Evolutionary conservation across 2,888 invertebrate genomes (phyloP).

Genomic region (Drosophila rubida): DNA sequence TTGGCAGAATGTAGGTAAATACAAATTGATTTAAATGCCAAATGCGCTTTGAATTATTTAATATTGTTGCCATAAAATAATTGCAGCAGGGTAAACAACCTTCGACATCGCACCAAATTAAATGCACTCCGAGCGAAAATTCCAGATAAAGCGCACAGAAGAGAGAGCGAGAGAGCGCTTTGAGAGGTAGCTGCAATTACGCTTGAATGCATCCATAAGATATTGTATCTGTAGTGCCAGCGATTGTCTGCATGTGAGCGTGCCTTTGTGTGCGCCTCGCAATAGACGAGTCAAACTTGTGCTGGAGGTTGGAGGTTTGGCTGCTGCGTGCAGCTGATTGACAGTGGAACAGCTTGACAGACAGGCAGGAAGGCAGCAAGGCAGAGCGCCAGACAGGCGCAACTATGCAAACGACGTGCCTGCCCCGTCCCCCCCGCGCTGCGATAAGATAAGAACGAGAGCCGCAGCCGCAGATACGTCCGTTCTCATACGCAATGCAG

Average conservation of each 20-base stretch:
- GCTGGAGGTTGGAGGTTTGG: constrained; percentile 20
- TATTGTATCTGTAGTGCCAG: constrained; percentile 67
- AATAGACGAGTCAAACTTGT: constrained; percentile 52
- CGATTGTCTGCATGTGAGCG: constrained; percentile 36
- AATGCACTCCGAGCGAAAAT: constrained; percentile 38
- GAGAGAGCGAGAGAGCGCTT: constrained; percentile 14
- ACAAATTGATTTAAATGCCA: not conserved
- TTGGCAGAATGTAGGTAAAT: not conserved
- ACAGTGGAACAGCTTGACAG: constrained; percentile 58
- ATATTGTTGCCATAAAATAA: not conserved
- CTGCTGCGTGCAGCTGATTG: constrained; percentile 48
- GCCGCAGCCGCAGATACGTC: constrained; percentile 46
- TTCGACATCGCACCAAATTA: constrained; percentile 32
- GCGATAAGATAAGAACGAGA: constrained; percentile 64
- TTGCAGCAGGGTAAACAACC: constrained; percentile 37
- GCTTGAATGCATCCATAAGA: constrained; percentile 76
- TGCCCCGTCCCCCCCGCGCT: constrained; percentile 11
- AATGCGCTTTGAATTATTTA: not conserved
- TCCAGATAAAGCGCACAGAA: constrained; percentile 25
- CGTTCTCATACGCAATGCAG: constrained; percentile 29
- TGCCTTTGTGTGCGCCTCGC: constrained; percentile 23
- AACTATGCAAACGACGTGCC: constrained; percentile 53
- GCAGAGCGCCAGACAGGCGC: not conserved
- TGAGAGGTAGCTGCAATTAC: constrained; percentile 66
- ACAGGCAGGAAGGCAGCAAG: constrained; percentile 11